Conservation (phyloP, 2,797 vertebrate genomes). For the Phoebastria nigripes region DNA sequence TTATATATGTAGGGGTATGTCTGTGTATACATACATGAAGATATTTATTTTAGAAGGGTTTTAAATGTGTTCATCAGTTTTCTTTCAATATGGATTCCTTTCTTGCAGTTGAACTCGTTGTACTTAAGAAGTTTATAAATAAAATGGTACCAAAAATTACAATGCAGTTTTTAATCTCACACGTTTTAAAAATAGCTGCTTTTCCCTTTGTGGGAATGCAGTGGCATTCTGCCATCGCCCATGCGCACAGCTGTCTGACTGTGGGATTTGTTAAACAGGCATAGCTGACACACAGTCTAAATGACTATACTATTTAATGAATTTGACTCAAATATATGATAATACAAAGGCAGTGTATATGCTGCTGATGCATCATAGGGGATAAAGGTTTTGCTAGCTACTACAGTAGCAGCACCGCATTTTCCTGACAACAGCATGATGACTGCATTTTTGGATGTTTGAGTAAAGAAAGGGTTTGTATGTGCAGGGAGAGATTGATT, state of each 20-base stretch:
- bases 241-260: neutral
- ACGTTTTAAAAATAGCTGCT: slow-evolving; percentile 3
- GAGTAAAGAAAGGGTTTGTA: slow-evolving; percentile 53
- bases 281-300: neutral
- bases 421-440: neutral
- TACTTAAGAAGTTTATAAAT: neutral
- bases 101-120: neutral
- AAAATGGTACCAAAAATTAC: neutral
- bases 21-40: neutral
- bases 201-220: neutral
- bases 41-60: neutral
- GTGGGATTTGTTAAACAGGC: neutral
- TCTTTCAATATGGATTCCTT: neutral
- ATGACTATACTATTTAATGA: neutral
- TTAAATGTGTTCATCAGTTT: neutral
- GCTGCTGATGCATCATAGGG: neutral
- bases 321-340: neutral
- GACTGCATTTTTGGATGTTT: slow-evolving; percentile 26
- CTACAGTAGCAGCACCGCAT: neutral
- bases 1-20: neutral
- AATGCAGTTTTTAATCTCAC: neutral
- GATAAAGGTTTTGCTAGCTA: neutral
- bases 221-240: neutral
- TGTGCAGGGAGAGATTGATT: slow-evolving; percentile 42
- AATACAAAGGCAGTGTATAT: neutral